phyloP scores from a whole-genome alignment of 2,888 invertebrate species.

The Alviniconcha strummeri region DNA sequence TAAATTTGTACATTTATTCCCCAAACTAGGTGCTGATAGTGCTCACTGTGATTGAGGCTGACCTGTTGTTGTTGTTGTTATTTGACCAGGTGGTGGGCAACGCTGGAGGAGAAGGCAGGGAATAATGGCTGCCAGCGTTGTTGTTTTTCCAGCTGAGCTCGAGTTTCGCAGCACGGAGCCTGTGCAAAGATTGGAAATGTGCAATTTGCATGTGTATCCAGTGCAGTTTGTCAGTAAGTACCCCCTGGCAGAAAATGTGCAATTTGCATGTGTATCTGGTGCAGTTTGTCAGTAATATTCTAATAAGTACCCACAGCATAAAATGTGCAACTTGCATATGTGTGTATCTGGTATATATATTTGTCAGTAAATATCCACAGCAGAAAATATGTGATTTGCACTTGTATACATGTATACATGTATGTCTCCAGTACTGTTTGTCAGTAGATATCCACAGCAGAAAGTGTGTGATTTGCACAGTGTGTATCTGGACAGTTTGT shows the following conservation, averaged over 20 bases:
- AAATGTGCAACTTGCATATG: no score
- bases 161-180: neutral
- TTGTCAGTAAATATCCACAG: no score
- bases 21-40: no score
- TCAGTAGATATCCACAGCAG: no score
- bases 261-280: conserved; percentile 7
- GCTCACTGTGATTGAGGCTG: no score
- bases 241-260: neutral
- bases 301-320: neutral
- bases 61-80: no score
- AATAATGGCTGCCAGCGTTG: neutral
- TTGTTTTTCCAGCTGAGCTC: neutral
- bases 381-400: neutral
- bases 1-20: no score
- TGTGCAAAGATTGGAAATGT: conserved; percentile 2
- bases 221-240: conserved; percentile 12
- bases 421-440: no score
- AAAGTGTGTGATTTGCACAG: no score
- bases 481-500: no score
- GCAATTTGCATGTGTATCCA: conserved; percentile 3
- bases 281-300: conserved; percentile 6
- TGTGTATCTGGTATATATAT: no score
- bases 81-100: neutral
- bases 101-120: neutral
- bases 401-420: no score